These are phyloP conservation scores for Tetragonula clypearis DNA, from an alignment of 1,140 invertebrate genomes.

Conservation along the genomic window DNA sequence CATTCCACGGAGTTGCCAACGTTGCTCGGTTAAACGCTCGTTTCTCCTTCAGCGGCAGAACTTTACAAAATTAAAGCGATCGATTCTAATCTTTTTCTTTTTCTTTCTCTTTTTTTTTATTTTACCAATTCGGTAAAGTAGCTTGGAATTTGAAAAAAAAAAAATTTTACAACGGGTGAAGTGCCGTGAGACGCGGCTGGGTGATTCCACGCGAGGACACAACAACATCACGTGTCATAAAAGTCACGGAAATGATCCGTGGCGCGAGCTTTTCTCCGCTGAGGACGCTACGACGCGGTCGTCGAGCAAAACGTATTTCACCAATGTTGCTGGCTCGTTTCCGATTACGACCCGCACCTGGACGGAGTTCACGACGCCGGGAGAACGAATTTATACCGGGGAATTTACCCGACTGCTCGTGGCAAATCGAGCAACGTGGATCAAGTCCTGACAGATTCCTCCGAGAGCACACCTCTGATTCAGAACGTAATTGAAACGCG, in stretches of 20 bases:
- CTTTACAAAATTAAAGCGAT: no score
- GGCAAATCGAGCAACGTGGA: constrained; percentile 24
- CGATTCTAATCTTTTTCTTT: no score
- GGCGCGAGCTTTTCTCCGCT: neutral
- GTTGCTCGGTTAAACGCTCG: neutral
- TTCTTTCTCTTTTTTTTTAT: no score
- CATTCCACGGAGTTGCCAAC: no score
- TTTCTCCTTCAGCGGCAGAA: neutral
- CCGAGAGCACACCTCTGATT: constrained; percentile 20
- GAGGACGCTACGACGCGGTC: neutral
- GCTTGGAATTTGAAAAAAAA: neutral
- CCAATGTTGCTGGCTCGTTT: constrained; percentile 12
- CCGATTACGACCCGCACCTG: constrained; percentile 23
- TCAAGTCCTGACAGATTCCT: constrained; percentile 40
- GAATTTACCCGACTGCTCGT: constrained; percentile 7
- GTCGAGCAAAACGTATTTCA: neutral
- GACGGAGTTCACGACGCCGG: constrained; percentile 12
- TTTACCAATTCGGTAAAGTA: no score
- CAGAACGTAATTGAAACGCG: constrained; percentile 36
- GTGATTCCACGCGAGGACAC: neutral
- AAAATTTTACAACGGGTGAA: neutral
- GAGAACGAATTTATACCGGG: constrained; percentile 30
- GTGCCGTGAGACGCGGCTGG: neutral
- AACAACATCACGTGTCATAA: neutral
- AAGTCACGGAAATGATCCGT: neutral